Evolutionary conservation across 2,888 invertebrate genomes (phyloP).

Genomic region (Glomeris marginata): DNA sequence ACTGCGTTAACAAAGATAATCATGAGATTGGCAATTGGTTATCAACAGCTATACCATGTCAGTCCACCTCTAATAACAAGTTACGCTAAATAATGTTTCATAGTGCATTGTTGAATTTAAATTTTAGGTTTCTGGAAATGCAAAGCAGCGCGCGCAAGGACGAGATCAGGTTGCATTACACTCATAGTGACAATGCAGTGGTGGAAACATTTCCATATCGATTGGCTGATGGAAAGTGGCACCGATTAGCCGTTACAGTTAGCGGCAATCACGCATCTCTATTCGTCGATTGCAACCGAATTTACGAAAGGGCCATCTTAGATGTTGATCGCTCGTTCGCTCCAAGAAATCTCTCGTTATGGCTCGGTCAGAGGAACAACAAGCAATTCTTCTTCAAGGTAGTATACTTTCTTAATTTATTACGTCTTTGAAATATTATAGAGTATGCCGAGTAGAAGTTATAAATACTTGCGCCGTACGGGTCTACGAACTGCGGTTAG

Average conservation of each 20-base stretch:
- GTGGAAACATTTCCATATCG: slow-evolving; percentile 77
- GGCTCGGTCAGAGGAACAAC: slow-evolving; percentile 74
- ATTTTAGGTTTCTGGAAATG: slow-evolving; percentile 75
- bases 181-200: slow-evolving; percentile 36
- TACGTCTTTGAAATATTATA: no score
- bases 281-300: slow-evolving; percentile 70
- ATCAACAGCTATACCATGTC: no score
- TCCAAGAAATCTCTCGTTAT: slow-evolving; percentile 42
- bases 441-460: no score
- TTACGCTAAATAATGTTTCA: neutral
- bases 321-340: slow-evolving; percentile 46
- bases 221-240: slow-evolving; percentile 76
- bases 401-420: slow-evolving; percentile 23
- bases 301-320: slow-evolving; percentile 58
- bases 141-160: slow-evolving; percentile 78
- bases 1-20: no score
- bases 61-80: neutral
- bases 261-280: slow-evolving; percentile 64
- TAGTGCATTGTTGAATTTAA: slow-evolving; percentile 24
- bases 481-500: no score
- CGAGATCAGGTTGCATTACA: slow-evolving; percentile 69
- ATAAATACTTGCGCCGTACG: no score
- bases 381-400: slow-evolving; percentile 80
- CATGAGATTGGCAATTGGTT: no score
- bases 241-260: slow-evolving; percentile 64